Evolutionary conservation across 2,797 vertebrate species (phyloP).

Genomic region (Antennarius maculatus): DNA sequence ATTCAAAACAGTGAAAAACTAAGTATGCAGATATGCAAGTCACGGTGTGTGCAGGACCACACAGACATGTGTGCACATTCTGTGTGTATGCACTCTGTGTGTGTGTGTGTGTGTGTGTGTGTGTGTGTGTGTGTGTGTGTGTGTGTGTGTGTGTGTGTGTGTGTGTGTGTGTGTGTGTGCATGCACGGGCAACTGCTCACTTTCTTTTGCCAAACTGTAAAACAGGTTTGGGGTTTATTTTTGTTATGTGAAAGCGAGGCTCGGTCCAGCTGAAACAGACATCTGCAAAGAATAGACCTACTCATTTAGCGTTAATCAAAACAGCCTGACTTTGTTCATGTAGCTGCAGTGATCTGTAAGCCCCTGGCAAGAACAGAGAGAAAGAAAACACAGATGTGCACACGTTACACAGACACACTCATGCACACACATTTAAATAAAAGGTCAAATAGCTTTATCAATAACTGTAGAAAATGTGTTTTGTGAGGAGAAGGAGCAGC

Average conservation of each 20-base stretch:
- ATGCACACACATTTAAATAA: conserved; percentile 77
- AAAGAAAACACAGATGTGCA: conserved; percentile 79
- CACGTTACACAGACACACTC: conserved; percentile 44
- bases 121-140: conserved; percentile 27
- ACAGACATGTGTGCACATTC: conserved; percentile 41
- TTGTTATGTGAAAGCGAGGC: conserved; percentile 72
- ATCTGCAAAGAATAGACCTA: conserved; percentile 83
- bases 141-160: conserved; percentile 51
- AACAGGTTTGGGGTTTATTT: conserved; percentile 80
- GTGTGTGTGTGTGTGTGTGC: conserved; percentile 17
- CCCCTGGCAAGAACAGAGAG: conserved; percentile 74
- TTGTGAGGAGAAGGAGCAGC: conserved; percentile 78
- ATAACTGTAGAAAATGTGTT: conserved; percentile 81
- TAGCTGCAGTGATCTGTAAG: conserved; percentile 75
- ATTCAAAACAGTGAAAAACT: conserved; percentile 58
- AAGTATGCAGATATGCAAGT: conserved; percentile 53
- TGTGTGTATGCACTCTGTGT: conserved; percentile 42
- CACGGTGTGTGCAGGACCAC: conserved; percentile 53
- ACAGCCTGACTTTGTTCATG: conserved; percentile 80
- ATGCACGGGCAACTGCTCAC: not conserved
- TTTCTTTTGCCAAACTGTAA: conserved; percentile 74
- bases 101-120: conserved; percentile 17
- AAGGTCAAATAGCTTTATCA: conserved; percentile 84
- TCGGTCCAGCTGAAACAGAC: conserved; percentile 72
- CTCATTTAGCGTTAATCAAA: conserved; percentile 84